A percentile compares a stretch with the other conserved stretches of the same genome.
Conservation (phyloP, 2,113 vertebrate species). For the Haplochromis vanheusdeni region DNA sequence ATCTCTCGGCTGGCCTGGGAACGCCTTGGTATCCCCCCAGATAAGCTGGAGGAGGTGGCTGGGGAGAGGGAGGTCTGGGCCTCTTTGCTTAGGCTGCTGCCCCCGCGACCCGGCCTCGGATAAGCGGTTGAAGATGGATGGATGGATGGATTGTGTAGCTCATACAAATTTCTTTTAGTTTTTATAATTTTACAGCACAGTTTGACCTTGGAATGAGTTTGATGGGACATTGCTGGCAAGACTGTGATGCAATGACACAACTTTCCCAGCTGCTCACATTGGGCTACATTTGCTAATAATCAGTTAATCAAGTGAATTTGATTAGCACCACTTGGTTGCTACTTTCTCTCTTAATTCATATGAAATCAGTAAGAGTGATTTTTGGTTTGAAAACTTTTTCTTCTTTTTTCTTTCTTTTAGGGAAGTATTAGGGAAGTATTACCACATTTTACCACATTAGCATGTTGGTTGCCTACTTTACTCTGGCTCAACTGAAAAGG, state of each 20-base stretch:
- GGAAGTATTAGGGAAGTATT: rapidly evolving
- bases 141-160: too few species aligned
- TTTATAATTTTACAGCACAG: not conserved
- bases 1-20: too few species aligned
- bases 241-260: not conserved
- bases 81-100: too few species aligned
- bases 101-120: too few species aligned
- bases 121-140: too few species aligned
- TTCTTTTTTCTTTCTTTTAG: too few species aligned
- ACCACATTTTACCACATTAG: not conserved
- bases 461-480: not conserved
- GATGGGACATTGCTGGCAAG: not conserved
- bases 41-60: too few species aligned
- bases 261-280: not conserved
- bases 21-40: too few species aligned
- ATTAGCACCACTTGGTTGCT: not conserved
- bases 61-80: too few species aligned
- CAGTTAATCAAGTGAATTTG: not conserved
- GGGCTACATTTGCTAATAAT: not conserved
- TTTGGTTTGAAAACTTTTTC: not conserved
- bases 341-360: not conserved
- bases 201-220: not conserved
- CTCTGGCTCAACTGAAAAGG: not conserved
- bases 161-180: not conserved
- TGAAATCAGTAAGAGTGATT: rapidly evolving